Evolutionary conservation across 2,888 invertebrate genomes (phyloP), one percentile per base, ranked within the genome.

Genomic region (Cephalotes varians): DNA sequence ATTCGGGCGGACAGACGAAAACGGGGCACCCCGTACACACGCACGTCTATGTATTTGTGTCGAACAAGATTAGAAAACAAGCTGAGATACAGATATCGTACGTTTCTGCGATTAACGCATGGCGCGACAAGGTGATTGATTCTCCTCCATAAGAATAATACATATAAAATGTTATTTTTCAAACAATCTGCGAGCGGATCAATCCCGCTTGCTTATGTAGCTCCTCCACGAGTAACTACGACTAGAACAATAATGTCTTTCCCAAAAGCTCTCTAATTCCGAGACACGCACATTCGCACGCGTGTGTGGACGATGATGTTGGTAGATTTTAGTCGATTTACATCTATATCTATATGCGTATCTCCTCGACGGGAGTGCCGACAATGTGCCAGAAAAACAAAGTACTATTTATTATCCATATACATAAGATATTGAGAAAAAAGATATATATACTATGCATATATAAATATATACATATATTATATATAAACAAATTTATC

Each of bases 381-480:
- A 92, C 86, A 89, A 92, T 91, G 92, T 92, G 92, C 92, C 92
- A 92, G 91, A 92, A 76, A n/a, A 91, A 90, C 83, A 90, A 88
- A 90, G 87, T 87, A 90, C 88, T 92, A 92, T 92, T 92, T 92
- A 92, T 92, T 91, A 90, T 89, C 82, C 84, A 83, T 91, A 90
- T 90, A 89, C 86, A 91, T 85, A 84, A 76, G 67, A 58, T 69
- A 79, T 79, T 56, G 56, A 77, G 56, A 85, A 86, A 88, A 85
- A 81, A 85, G 81, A 79, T 81, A 84, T 76, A 82, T 85, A 81
- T 79, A 83, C 79, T 73, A 82, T 81, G 65, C 72, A 85, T 82
- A 85, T 87, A 87, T 83, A 34, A 54, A 73, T 60, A 80, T 67
- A 80, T 51, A 85, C 80, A 80, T 83, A 83, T 81, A 81, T 79